A percentile compares a stretch with the other conserved stretches of the same genome.
phyloP scores from a whole-genome alignment of 2,888 invertebrate genomes.

The Phlogophora meticulosa region DNA sequence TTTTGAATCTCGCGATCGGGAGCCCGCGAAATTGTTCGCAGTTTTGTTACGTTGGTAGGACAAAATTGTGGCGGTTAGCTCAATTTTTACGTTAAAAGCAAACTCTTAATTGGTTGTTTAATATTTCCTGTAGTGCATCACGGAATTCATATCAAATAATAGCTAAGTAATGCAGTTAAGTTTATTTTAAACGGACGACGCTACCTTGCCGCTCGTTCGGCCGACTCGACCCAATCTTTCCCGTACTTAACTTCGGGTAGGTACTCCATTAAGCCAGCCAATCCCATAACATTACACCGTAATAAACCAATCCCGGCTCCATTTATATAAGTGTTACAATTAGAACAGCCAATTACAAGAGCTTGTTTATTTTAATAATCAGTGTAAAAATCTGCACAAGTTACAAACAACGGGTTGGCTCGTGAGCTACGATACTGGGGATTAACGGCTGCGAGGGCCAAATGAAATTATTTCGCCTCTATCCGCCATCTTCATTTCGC shows the following conservation, averaged over 20 bases:
- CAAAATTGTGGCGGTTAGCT: not conserved
- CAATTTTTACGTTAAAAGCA: too few relatives aligned
- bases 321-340: conserved; percentile 62
- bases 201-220: too few relatives aligned
- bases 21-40: conserved; percentile 58
- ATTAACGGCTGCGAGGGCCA: conserved; percentile 74
- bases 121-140: too few relatives aligned
- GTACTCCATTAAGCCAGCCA: conserved; percentile 5
- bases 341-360: conserved; percentile 62
- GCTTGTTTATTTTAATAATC: conserved; percentile 65
- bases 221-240: not conserved
- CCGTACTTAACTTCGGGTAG: not conserved
- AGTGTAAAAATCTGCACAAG: conserved; percentile 63
- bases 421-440: conserved; percentile 64
- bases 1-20: conserved; percentile 69
- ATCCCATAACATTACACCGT: conserved; percentile 26
- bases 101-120: too few relatives aligned
- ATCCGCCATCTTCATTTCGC: conserved; percentile 77
- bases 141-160: too few relatives aligned
- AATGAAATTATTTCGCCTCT: conserved; percentile 82
- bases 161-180: too few relatives aligned
- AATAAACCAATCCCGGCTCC: conserved; percentile 46
- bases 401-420: conserved; percentile 65
- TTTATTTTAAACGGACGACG: not conserved
- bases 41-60: conserved; percentile 41